Base-by-base conservation (phyloP, 37 sponge, comb jelly and placozoan genomes). In the Agelas oroides region DNA sequence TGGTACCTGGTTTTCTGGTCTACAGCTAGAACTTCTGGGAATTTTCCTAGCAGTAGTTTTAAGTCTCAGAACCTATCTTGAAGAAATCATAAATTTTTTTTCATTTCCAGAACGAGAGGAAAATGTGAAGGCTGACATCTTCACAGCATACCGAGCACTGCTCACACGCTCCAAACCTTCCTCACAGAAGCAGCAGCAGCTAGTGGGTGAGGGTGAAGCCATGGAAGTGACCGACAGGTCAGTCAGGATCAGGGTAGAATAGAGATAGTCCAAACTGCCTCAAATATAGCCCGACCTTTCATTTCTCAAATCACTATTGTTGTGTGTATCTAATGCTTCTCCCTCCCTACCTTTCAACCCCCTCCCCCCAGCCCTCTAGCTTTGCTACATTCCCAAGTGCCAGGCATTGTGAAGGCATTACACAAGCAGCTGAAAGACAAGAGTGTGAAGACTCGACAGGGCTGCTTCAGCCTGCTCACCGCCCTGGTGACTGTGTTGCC, bases 21-120 rank as follows among this genome's bases (percentile, higher is more conserved):
- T n/a, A n/a, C n/a, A n/a, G n/a, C n/a, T n/a, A n/a, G n/a, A n/a
- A n/a, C n/a, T n/a, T n/a, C n/a, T n/a, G n/a, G n/a, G n/a, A n/a
- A n/a, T n/a, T n/a, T n/a, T n/a, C n/a, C n/a, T n/a, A n/a, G n/a
- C n/a, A n/a, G n/a, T n/a, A n/a, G n/a, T n/a, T n/a, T n/a, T n/a
- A n/a, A n/a, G n/a, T n/a, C n/a, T n/a, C n/a, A n/a, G n/a, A n/a
- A n/a, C n/a, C n/a, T n/a, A n/a, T n/a, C n/a, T n/a, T n/a, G n/a
- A n/a, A n/a, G n/a, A n/a, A n/a, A n/a, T n/a, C n/a, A n/a, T n/a
- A n/a, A n/a, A n/a, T n/a, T n/a, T n/a, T n/a, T n/a, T n/a, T n/a
- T n/a, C n/a, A n/a, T n/a, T n/a, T n/a, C n/a, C 70, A 95, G 97
- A 98, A 62, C 88, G 99, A 1, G 99, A 98, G 60, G 95, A 98